Evolutionary conservation across 1,140 invertebrate species (phyloP).

Genomic region (Pantala flavescens): DNA sequence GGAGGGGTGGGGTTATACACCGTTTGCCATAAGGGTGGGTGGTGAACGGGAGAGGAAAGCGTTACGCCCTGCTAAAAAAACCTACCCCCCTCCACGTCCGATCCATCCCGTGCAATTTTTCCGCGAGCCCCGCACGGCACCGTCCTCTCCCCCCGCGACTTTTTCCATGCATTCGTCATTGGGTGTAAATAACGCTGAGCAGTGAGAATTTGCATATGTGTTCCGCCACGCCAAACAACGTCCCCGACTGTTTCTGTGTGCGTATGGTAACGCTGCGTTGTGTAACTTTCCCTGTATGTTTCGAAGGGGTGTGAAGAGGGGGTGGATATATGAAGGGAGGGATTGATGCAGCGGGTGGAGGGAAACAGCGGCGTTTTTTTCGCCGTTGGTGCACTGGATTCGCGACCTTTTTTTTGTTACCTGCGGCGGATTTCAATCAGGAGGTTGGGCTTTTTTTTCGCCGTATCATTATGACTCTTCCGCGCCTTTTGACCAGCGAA

Average conservation of each 20-base stretch:
- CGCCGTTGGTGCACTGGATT: no score
- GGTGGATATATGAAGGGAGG: neutral
- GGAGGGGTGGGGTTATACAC: neutral
- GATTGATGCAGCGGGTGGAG: neutral
- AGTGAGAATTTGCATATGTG: constrained; percentile 6
- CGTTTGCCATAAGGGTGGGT: neutral
- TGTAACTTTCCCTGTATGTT: neutral
- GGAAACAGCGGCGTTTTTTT: no score
- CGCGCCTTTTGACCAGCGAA: no score
- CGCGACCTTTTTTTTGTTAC: no score
- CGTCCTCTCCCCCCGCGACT: no score
- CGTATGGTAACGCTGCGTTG: neutral
- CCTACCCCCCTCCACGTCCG: neutral
- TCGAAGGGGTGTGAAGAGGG: neutral
- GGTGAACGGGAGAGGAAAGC: neutral
- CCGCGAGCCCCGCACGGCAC: neutral
- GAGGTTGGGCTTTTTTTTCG: no score
- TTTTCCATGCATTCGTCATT: neutral
- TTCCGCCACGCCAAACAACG: constrained; percentile 6
- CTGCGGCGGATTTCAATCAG: no score
- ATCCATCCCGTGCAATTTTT: neutral
- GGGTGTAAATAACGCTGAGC: constrained; percentile 7
- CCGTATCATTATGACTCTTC: no score
- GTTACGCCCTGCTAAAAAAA: no score
- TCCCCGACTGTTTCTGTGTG: neutral